Conservation (phyloP, 2,113 vertebrate species). For the Argyrosomus japonicus region DNA sequence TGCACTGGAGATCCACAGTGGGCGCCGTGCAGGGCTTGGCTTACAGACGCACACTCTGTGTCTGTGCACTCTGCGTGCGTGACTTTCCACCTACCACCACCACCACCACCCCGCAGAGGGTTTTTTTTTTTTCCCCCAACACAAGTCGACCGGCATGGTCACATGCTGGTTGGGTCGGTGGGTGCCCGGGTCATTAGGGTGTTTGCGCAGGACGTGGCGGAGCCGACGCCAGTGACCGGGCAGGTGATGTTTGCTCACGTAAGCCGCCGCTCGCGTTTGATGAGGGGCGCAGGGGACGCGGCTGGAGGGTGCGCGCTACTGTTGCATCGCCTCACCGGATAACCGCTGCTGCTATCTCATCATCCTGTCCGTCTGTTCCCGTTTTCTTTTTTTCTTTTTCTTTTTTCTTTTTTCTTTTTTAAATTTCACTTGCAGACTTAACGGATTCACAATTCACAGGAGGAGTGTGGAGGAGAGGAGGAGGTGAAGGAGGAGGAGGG, state of each 20-base stretch:
- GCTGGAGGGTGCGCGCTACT: slow-evolving; percentile 83
- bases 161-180: slow-evolving; percentile 61
- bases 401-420: slow-evolving; percentile 8
- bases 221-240: slow-evolving; percentile 78
- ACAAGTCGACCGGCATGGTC: slow-evolving; percentile 61
- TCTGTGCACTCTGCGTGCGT: slow-evolving; percentile 50
- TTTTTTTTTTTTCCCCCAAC: not conserved
- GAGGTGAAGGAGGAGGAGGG: slow-evolving; percentile 26
- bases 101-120: slow-evolving; percentile 22
- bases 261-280: slow-evolving; percentile 76
- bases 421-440: not conserved
- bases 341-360: slow-evolving; percentile 73
- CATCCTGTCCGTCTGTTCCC: slow-evolving; percentile 60
- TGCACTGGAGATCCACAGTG: slow-evolving; percentile 63
- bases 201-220: slow-evolving; percentile 81
- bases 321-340: slow-evolving; percentile 84
- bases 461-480: not conserved
- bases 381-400: slow-evolving; percentile 2
- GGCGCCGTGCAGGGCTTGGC: slow-evolving; percentile 58
- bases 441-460: slow-evolving; percentile 30
- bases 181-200: slow-evolving; percentile 75
- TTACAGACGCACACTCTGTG: slow-evolving; percentile 57
- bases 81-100: slow-evolving; percentile 4
- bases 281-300: slow-evolving; percentile 80
- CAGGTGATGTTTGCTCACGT: slow-evolving; percentile 85